Conservation (phyloP, 2,797 vertebrate genomes). For the Eurystomus glaucurus region DNA sequence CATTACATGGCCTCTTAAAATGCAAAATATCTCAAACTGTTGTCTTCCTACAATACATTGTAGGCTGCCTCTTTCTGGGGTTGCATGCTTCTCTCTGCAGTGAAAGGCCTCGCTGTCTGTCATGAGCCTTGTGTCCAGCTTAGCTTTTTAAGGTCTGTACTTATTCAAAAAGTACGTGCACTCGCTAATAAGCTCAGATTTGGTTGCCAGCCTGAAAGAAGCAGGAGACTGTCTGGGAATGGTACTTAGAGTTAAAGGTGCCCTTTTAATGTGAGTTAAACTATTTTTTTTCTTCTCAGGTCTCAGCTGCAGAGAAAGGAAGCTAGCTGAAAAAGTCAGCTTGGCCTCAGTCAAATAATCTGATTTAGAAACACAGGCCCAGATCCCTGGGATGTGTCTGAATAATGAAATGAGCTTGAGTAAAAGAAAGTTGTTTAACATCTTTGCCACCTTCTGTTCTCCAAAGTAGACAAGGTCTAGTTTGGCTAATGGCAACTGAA, state of each 20-base stretch:
- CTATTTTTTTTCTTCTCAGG: not conserved
- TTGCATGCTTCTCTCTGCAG: not conserved
- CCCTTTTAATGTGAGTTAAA: slow-evolving; percentile 26
- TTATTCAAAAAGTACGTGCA: slow-evolving; percentile 32
- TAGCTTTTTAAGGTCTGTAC: slow-evolving; percentile 20
- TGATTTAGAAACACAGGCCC: not conserved
- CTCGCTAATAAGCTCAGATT: not conserved
- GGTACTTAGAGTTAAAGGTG: not conserved
- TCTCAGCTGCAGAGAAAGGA: not conserved
- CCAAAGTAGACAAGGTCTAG: not conserved
- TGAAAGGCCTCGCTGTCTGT: not conserved
- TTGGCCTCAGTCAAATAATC: not conserved
- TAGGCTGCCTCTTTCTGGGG: not conserved
- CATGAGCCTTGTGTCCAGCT: not conserved
- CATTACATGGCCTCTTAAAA: not conserved
- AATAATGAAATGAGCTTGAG: not conserved
- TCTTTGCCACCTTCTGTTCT: not conserved
- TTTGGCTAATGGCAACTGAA: not conserved
- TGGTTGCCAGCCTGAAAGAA: slow-evolving; percentile 23
- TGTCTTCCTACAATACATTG: not conserved
- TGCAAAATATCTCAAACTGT: not conserved
- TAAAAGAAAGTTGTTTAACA: not conserved
- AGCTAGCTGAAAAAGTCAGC: not conserved
- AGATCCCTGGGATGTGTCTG: not conserved
- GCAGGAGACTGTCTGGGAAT: not conserved